Evolutionary conservation across 2,113 vertebrate genomes (phyloP).

Genomic region (Dromaius novaehollandiae): DNA sequence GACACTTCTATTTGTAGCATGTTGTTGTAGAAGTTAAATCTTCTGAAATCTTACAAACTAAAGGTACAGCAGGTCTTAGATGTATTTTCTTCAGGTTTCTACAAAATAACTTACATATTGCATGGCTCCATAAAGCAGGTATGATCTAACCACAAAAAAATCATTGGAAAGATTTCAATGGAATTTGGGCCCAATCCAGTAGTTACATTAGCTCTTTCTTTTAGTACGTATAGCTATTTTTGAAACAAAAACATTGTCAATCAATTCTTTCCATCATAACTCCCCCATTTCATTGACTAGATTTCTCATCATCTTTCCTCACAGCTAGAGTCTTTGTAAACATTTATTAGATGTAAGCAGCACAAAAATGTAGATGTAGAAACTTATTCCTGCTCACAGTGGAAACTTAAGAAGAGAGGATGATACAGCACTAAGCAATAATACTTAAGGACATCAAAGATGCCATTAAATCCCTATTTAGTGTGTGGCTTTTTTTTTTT

Average conservation of each 20-base stretch:
- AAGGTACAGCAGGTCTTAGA: background rate
- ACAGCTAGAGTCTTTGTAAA: background rate
- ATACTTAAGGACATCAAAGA: background rate
- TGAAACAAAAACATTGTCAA: background rate
- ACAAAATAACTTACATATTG: background rate
- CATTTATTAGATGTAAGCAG: background rate
- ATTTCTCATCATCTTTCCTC: background rate
- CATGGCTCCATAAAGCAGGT: background rate
- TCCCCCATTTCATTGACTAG: background rate
- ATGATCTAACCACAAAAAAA: background rate
- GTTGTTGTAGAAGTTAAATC: background rate
- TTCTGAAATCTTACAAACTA: background rate
- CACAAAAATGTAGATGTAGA: background rate
- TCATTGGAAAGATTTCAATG: background rate
- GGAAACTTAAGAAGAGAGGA: background rate
- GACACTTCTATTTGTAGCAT: background rate
- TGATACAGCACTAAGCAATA: background rate
- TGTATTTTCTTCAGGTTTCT: background rate
- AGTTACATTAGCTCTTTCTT: background rate
- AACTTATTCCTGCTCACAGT: background rate
- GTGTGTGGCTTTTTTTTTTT: background rate
- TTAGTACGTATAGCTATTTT: background rate
- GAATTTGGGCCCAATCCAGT: background rate
- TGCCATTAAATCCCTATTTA: background rate
- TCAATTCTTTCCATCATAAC: background rate